Evolutionary conservation across 2,797 vertebrate genomes (phyloP).

Genomic region (Leptoclinus maculatus): DNA sequence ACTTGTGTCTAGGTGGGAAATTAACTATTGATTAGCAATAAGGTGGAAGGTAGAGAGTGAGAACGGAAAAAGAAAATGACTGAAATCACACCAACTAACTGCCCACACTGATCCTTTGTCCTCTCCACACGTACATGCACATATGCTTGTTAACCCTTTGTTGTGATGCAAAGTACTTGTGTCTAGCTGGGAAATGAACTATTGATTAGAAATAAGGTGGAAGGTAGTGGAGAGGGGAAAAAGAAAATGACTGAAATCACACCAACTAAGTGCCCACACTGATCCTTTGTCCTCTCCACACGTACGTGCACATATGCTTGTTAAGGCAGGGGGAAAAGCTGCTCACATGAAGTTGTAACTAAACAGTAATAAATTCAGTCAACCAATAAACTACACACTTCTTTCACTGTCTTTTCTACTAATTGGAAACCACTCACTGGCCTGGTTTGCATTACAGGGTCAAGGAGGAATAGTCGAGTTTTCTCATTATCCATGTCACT

Average conservation of each 20-base stretch:
- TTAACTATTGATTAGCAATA: slow-evolving; percentile 77
- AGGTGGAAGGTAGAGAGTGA: slow-evolving; percentile 14
- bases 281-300: slow-evolving; percentile 19
- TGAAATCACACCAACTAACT: slow-evolving; percentile 35
- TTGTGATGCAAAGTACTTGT: slow-evolving; percentile 66
- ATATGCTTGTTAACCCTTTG: slow-evolving; percentile 33
- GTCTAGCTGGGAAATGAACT: slow-evolving; percentile 72
- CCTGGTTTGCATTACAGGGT: slow-evolving; percentile 37
- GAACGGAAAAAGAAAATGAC: slow-evolving; percentile 24
- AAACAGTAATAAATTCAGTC: slow-evolving; percentile 32
- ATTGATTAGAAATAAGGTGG: slow-evolving; percentile 70
- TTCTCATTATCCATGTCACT: slow-evolving; percentile 46
- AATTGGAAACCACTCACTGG: slow-evolving; percentile 47
- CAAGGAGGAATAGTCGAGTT: slow-evolving; percentile 22
- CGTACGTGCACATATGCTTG: background rate
- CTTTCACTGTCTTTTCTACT: slow-evolving; percentile 29
- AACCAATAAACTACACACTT: slow-evolving; percentile 34
- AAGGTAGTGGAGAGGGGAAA: background rate
- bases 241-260: slow-evolving; percentile 39
- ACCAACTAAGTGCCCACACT: slow-evolving; percentile 21
- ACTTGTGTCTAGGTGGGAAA: slow-evolving; percentile 64
- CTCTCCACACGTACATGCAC: background rate
- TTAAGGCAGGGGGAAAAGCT: slow-evolving; percentile 12
- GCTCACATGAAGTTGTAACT: slow-evolving; percentile 39
- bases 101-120: slow-evolving; percentile 28